These are phyloP conservation scores for Ceryle rudis DNA, from an alignment of 2,797 vertebrate genomes.

Conservation along the genomic window DNA sequence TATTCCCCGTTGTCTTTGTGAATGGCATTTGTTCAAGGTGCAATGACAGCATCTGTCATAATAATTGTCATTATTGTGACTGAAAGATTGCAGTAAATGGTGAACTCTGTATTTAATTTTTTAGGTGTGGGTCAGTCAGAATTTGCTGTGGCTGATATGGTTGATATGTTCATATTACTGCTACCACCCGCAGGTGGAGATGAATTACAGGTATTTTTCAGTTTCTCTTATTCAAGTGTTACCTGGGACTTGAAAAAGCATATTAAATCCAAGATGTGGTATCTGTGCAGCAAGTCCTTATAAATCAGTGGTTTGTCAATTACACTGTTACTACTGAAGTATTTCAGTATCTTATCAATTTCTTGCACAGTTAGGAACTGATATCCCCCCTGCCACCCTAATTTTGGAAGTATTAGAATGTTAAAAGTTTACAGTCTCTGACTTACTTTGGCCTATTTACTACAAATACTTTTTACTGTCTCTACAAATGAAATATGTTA, in stretches of 20 bases:
- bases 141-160: slow-evolving; percentile 98
- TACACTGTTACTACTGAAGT: background rate
- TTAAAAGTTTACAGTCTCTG: background rate
- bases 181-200: slow-evolving; percentile 98
- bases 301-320: background rate
- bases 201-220: slow-evolving; percentile 90
- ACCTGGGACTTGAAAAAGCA: background rate
- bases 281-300: background rate
- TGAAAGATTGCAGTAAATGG: background rate
- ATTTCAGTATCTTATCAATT: background rate
- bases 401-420: background rate
- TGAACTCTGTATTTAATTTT: slow-evolving; percentile 56
- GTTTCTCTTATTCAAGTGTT: background rate
- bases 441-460: background rate
- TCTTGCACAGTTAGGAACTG: background rate
- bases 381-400: background rate
- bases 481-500: background rate
- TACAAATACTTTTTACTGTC: no score
- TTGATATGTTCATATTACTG: slow-evolving; percentile 97
- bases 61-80: background rate
- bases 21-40: background rate
- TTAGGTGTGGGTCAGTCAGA: slow-evolving; percentile 96
- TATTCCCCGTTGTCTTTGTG: background rate
- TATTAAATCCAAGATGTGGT: background rate
- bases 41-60: background rate